Evolutionary conservation across 2,113 vertebrate species (phyloP).

Genomic region (Pluvialis apricaria): DNA sequence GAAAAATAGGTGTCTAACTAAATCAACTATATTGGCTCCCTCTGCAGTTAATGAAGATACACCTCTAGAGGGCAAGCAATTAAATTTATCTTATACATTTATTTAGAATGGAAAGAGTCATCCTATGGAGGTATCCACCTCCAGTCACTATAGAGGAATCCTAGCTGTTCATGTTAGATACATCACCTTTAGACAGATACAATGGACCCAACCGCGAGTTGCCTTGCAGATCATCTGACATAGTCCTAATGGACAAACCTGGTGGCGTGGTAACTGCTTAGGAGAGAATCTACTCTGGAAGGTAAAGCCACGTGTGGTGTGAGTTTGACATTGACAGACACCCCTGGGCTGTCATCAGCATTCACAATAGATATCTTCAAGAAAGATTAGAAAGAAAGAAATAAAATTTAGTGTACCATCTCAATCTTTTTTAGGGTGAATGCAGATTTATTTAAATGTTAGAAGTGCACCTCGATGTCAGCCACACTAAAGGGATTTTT

Average conservation of each 20-base stretch:
- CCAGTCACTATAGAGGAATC: not conserved
- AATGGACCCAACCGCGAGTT: not conserved
- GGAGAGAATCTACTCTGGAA: not conserved
- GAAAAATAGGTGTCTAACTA: not conserved
- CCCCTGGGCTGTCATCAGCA: not conserved
- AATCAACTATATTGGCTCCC: not conserved
- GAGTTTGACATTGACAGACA: not conserved
- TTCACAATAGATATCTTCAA: not conserved
- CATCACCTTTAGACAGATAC: not conserved
- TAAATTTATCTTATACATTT: not conserved
- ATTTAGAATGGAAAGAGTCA: not conserved
- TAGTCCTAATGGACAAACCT: not conserved
- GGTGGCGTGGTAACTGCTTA: not conserved
- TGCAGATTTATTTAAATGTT: not conserved
- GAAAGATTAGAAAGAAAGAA: not conserved
- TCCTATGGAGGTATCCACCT: not conserved
- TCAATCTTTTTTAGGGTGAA: not conserved
- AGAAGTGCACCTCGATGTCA: not conserved
- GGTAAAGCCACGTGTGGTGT: fast-evolving
- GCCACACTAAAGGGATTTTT: not conserved
- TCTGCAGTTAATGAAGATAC: not conserved
- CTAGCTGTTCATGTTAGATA: not conserved
- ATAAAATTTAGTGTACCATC: not conserved
- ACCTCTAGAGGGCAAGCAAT: not conserved
- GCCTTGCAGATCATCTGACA: too few species aligned